Conservation (phyloP, 92 coral and sea anemone species). For the Epizoanthus rinbou region DNA sequence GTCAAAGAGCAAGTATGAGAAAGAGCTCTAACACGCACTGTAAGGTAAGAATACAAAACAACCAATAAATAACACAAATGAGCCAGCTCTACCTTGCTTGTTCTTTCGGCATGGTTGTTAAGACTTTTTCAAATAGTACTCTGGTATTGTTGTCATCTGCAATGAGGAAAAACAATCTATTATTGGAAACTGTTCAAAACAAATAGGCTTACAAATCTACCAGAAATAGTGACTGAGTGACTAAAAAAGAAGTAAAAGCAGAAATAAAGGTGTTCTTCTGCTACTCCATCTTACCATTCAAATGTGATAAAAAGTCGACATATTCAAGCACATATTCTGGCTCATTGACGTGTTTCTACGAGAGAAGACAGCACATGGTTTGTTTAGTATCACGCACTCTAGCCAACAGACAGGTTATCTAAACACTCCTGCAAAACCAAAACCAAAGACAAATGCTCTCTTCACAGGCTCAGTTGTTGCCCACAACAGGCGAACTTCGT, state of each 20-base stretch:
- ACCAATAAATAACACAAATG: neutral
- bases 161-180: slow-evolving; percentile 5
- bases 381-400: neutral
- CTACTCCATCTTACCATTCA: slow-evolving; percentile 84
- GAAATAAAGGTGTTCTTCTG: neutral
- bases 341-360: slow-evolving; percentile 82
- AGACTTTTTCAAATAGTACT: slow-evolving; percentile 92
- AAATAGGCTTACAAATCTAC: neutral
- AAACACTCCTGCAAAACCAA: neutral
- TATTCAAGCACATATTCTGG: slow-evolving; percentile 93
- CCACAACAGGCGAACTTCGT: too few relatives aligned
- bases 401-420: neutral
- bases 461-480: too few relatives aligned
- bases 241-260: neutral
- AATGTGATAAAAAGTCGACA: slow-evolving; percentile 90
- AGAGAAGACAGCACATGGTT: neutral
- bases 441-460: too few relatives aligned
- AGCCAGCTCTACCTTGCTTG: slow-evolving; percentile 72
- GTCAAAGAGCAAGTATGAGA: neutral
- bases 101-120: slow-evolving; percentile 93
- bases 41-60: neutral
- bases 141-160: slow-evolving; percentile 98
- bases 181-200: neutral
- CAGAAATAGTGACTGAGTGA: neutral
- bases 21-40: too few relatives aligned